Base-by-base conservation (phyloP, 2,797 vertebrate genomes). In the Melanotaenia nigrans region DNA sequence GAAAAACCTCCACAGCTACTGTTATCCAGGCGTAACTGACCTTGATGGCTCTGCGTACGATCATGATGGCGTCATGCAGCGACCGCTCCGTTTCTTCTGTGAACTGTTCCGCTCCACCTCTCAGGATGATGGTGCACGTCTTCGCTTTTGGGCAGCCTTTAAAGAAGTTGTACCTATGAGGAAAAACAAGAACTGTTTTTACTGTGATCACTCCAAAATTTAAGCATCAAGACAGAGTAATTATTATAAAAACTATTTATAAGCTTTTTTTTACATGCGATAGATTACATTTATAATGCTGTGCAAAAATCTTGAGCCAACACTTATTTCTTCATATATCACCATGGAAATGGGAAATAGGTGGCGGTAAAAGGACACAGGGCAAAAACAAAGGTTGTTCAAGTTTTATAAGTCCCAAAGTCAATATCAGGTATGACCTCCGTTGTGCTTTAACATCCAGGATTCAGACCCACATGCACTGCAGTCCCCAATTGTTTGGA, bases 41-140 rank as follows among this genome's bases (percentile, higher is more conserved):
- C 96, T 99, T 99, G 88, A 99, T 99, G 40, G 98, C 97, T 59
- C 97, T 94, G 83, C 98, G 95, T 56, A 99, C 97, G 0, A 99
- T 99, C 98, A 99, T 99, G 93, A 99, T 99, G 90, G 98, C 98
- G 0, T 99, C 98, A 0, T 99, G 98, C 80, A 99, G 94, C 0
- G 98, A 99, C 1, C 97, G 94, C 75, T 99, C 98, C 0, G 98
- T 99, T 94, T 99, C 98, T 63, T 99, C 98, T 93, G 99, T 98
- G 90, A 99, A 99, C 93, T 99, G 98, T 61, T 99, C 97, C 0
- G 98, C 96, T 0, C 98, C 98, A 0, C 98, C 98, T 0, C 98
- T 94, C 86, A 99, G 94, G 84, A 99, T 96, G 75, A 99, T 96
- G 10, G 98, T 99, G 86, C 98, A 99, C 0, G 98, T 99, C 89